Conservation (phyloP, 2,797 vertebrate species). For the Bovichtus diacanthus region DNA sequence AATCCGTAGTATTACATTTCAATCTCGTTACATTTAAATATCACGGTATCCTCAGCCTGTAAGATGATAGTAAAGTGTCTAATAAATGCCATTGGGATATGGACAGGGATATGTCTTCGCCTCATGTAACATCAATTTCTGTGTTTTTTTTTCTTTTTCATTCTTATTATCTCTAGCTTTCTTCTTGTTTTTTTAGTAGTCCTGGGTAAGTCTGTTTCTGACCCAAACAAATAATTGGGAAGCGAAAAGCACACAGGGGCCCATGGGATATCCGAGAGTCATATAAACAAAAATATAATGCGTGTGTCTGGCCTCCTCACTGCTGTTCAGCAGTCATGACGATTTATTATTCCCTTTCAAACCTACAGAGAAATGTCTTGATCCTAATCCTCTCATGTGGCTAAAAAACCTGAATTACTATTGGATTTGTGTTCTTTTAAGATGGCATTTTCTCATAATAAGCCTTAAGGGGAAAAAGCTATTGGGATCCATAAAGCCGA, state of each 20-base stretch:
- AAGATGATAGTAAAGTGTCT: constrained; percentile 54
- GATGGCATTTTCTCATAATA: constrained; percentile 53
- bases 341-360: constrained; percentile 58
- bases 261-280: constrained; percentile 27
- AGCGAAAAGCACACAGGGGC: constrained; percentile 25
- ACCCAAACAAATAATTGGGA: constrained; percentile 52
- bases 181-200: constrained; percentile 18
- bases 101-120: constrained; percentile 4
- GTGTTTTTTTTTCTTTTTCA: neutral
- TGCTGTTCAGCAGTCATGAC: constrained; percentile 40
- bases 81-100: constrained; percentile 21
- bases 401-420: constrained; percentile 71
- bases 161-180: constrained; percentile 6
- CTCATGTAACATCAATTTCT: constrained; percentile 25
- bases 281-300: constrained; percentile 59
- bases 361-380: constrained; percentile 43
- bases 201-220: constrained; percentile 33
- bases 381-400: constrained; percentile 63
- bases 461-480: constrained; percentile 30
- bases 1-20: constrained; percentile 54
- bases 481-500: constrained; percentile 14
- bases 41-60: constrained; percentile 40
- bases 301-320: constrained; percentile 36
- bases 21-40: constrained; percentile 55
- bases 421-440: constrained; percentile 68